A percentile compares a stretch with the other conserved stretches of the same genome.
Conservation (phyloP, 2,113 vertebrate species). For the Dipodomys ordii region DNA sequence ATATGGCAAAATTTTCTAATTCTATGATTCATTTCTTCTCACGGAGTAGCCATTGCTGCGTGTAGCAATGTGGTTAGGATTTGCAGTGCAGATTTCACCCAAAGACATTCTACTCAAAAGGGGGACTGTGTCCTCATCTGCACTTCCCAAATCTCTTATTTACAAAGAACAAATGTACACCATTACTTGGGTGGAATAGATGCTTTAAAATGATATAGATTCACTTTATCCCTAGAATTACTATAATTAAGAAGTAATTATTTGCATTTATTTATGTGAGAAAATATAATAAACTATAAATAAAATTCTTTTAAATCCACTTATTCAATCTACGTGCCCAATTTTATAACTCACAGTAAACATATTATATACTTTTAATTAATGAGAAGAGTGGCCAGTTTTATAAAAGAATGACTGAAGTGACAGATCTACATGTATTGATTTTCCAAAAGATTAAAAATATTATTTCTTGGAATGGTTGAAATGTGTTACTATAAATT, state of each 20-base stretch:
- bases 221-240: conserved; percentile 5
- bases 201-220: background rate
- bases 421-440: background rate
- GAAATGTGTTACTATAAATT: conserved; percentile 47
- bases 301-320: background rate
- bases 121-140: background rate
- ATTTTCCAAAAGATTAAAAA: conserved; percentile 50
- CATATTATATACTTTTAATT: background rate
- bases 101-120: conserved; percentile 47
- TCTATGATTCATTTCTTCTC: conserved; percentile 36
- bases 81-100: background rate
- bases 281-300: background rate
- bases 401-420: conserved; percentile 38
- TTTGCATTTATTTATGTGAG: background rate
- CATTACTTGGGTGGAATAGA: background rate
- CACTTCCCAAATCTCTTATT: conserved; percentile 7
- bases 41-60: conserved; percentile 15
- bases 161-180: background rate
- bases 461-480: conserved; percentile 49
- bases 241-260: background rate
- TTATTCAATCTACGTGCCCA: too few species aligned
- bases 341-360: background rate
- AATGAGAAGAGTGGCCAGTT: conserved; percentile 9
- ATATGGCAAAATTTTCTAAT: conserved; percentile 48
- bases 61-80: conserved; percentile 23